Conservation (phyloP, 1,140 invertebrate species). For the Pogonomyrmex californicus region DNA sequence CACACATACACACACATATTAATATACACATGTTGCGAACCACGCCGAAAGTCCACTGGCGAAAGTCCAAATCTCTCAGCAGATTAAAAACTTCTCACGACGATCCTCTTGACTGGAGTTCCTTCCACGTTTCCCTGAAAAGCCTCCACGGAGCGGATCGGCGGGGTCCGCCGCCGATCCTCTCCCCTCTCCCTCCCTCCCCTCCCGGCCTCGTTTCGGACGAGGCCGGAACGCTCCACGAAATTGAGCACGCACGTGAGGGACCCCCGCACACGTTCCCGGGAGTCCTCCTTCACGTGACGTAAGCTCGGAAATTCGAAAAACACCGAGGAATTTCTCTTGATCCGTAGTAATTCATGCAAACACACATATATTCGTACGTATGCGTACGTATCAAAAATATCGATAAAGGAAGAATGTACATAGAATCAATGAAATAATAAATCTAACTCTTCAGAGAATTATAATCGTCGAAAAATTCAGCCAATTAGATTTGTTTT, state of each 20-base stretch:
- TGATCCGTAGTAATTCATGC: not conserved
- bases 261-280: conserved; percentile 26
- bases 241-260: conserved; percentile 44
- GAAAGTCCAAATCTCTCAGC: conserved; percentile 79
- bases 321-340: not conserved
- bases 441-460: not conserved
- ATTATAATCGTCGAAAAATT: not conserved
- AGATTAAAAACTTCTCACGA: conserved; percentile 85
- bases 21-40: conserved; percentile 4
- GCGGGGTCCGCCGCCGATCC: conserved; percentile 31
- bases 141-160: conserved; percentile 65
- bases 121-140: conserved; percentile 71
- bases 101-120: conserved; percentile 73
- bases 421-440: not conserved
- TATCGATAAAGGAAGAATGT: not conserved
- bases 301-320: not conserved
- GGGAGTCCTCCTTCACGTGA: conserved; percentile 27
- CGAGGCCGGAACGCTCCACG: conserved; percentile 12
- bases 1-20: not conserved
- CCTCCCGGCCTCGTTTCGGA: conserved; percentile 7
- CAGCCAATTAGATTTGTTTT: not conserved
- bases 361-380: not conserved
- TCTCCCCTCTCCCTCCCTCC: not conserved
- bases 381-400: not conserved
- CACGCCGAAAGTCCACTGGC: conserved; percentile 73